Conservation (phyloP, 2,797 vertebrate genomes). For the Paramormyrops hopkinsi region DNA sequence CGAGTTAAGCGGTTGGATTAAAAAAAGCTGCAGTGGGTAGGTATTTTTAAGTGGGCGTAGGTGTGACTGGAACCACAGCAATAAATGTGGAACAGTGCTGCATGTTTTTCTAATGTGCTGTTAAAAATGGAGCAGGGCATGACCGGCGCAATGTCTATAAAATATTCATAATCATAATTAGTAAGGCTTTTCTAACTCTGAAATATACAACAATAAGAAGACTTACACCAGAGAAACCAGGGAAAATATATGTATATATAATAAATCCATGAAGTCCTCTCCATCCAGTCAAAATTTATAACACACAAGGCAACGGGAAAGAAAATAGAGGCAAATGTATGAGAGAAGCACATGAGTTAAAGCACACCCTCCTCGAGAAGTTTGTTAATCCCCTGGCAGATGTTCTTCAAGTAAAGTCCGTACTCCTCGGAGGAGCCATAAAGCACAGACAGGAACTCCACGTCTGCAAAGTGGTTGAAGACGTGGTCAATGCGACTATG, state of each 20-base stretch:
- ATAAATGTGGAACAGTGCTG: neutral
- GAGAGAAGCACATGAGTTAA: constrained; percentile 53
- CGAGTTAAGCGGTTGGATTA: neutral
- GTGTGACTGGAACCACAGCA: constrained; percentile 9
- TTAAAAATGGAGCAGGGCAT: neutral
- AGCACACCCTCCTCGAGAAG: constrained; percentile 89
- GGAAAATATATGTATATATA: neutral
- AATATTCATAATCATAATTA: neutral
- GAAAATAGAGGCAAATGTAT: neutral
- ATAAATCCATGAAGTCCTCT: neutral
- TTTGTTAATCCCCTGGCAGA: constrained; percentile 95
- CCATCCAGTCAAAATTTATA: neutral
- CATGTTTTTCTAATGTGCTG: neutral
- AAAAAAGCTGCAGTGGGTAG: neutral
- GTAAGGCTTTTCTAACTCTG: constrained; percentile 6
- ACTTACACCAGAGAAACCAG: neutral
- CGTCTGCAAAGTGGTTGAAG: constrained; percentile 86
- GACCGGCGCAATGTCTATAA: neutral
- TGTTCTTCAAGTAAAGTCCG: constrained; percentile 85
- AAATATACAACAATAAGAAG: neutral
- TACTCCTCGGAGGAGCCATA: constrained; percentile 84
- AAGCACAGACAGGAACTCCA: constrained; percentile 81
- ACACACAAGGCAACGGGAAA: neutral
- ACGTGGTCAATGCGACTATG: constrained; percentile 89
- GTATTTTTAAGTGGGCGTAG: constrained; percentile 6